These are phyloP conservation scores for Phania funesta DNA, from an alignment of 2,888 invertebrate species.

Conservation along the genomic window DNA sequence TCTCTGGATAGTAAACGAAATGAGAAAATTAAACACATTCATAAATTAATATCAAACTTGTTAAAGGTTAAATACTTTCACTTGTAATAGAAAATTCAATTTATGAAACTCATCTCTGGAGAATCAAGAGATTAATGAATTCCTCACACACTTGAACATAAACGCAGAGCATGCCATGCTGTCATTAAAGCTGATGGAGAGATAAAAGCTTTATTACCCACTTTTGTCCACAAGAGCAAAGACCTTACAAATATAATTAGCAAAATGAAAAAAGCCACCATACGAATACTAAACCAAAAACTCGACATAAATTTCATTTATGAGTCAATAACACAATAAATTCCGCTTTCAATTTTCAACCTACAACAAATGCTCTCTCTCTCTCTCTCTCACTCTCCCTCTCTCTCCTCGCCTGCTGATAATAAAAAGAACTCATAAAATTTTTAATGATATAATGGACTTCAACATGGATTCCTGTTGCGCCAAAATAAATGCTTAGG, in stretches of 20 bases:
- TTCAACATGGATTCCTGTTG: slow-evolving; percentile 13
- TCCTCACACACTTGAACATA: neutral
- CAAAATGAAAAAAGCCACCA: neutral
- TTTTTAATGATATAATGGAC: slow-evolving; percentile 29
- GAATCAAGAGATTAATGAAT: slow-evolving; percentile 5
- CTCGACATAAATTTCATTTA: slow-evolving; percentile 46
- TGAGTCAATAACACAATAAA: slow-evolving; percentile 37
- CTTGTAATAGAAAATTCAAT: neutral
- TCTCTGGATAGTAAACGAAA: slow-evolving; percentile 70
- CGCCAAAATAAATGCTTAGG: neutral
- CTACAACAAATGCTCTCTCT: neutral
- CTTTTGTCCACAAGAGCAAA: slow-evolving; percentile 5
- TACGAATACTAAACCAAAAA: slow-evolving; percentile 3
- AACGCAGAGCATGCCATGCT: neutral
- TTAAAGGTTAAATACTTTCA: neutral
- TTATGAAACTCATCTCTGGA: slow-evolving; percentile 11
- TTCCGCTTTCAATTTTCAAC: slow-evolving; percentile 2
- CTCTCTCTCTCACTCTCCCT: too few species aligned
- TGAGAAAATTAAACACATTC: neutral
- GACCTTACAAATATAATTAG: too few species aligned
- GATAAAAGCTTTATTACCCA: slow-evolving; percentile 47
- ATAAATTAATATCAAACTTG: neutral
- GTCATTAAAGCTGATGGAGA: slow-evolving; percentile 42
- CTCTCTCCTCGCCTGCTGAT: too few species aligned
- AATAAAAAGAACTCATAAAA: too few species aligned